Evolutionary conservation across 1,140 invertebrate genomes (phyloP).

Genomic region (Papilio glaucus): DNA sequence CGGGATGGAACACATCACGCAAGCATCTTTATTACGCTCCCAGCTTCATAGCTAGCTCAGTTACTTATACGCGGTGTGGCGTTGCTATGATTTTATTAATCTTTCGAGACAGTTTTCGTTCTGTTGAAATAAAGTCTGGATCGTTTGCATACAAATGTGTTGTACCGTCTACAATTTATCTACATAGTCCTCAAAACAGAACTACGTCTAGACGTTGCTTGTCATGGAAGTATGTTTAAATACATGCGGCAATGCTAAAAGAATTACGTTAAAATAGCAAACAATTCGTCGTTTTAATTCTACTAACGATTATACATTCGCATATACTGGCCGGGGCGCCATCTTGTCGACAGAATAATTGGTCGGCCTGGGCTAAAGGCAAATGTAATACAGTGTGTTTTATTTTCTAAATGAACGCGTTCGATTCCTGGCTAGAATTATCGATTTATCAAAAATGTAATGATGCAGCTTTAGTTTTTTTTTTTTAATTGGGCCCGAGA

Average conservation of each 20-base stretch:
- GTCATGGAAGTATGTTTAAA: not conserved
- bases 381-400: no score
- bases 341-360: no score
- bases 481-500: no score
- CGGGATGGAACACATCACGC: conserved; percentile 20
- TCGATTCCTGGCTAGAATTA: no score
- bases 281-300: conserved; percentile 47
- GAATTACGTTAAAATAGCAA: conserved; percentile 26
- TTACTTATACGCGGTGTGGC: not conserved
- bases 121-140: conserved; percentile 22
- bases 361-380: no score
- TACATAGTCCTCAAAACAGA: conserved; percentile 9
- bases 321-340: conserved; percentile 46
- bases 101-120: not conserved
- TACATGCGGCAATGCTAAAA: not conserved
- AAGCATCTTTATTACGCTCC: conserved; percentile 12
- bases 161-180: not conserved
- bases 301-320: conserved; percentile 44
- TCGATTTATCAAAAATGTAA: no score
- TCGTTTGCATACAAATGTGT: conserved; percentile 32
- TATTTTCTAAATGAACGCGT: no score
- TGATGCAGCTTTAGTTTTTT: no score
- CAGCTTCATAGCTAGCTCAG: not conserved
- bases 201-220: conserved; percentile 26
- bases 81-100: not conserved